Conservation (phyloP, 1,140 invertebrate genomes). For the Diabrotica virgifera region DNA sequence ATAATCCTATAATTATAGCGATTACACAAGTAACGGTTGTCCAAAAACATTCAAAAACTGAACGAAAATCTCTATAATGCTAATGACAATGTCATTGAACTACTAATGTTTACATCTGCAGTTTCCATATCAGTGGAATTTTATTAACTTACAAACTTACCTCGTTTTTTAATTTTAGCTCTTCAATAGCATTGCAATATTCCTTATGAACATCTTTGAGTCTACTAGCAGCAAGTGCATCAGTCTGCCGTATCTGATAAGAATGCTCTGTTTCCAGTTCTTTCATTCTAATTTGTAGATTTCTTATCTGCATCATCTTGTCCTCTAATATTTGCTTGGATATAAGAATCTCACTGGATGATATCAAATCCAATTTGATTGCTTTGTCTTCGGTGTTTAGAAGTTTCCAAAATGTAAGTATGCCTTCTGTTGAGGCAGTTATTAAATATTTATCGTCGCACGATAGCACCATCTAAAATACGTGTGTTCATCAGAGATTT, state of each 20-base stretch:
- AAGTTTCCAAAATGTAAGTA: slow-evolving; percentile 82
- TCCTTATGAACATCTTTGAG: slow-evolving; percentile 64
- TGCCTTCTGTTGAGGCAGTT: slow-evolving; percentile 70
- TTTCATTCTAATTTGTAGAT: slow-evolving; percentile 62
- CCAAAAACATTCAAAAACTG: too few species aligned
- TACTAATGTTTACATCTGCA: too few species aligned
- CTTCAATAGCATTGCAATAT: slow-evolving; percentile 66
- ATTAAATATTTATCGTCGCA: slow-evolving; percentile 78
- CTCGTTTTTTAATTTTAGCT: slow-evolving; percentile 69
- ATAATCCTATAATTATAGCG: too few species aligned
- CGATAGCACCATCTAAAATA: slow-evolving; percentile 60
- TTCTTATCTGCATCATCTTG: slow-evolving; percentile 60
- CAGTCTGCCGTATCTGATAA: slow-evolving; percentile 67
- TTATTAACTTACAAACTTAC: slow-evolving; percentile 34
- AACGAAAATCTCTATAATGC: too few species aligned
- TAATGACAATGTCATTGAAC: too few species aligned
- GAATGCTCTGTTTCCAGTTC: slow-evolving; percentile 71
- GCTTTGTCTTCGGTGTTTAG: slow-evolving; percentile 71
- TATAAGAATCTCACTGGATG: slow-evolving; percentile 74
- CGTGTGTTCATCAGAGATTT: too few species aligned
- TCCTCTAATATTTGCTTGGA: slow-evolving; percentile 61
- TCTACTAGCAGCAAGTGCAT: slow-evolving; percentile 62
- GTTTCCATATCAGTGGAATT: too few species aligned
- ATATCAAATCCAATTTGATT: slow-evolving; percentile 64
- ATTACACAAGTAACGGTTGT: too few species aligned